Evolutionary conservation across 2,888 invertebrate species (phyloP), one percentile per base, ranked within the genome.

Genomic region (Nysson spinosus): DNA sequence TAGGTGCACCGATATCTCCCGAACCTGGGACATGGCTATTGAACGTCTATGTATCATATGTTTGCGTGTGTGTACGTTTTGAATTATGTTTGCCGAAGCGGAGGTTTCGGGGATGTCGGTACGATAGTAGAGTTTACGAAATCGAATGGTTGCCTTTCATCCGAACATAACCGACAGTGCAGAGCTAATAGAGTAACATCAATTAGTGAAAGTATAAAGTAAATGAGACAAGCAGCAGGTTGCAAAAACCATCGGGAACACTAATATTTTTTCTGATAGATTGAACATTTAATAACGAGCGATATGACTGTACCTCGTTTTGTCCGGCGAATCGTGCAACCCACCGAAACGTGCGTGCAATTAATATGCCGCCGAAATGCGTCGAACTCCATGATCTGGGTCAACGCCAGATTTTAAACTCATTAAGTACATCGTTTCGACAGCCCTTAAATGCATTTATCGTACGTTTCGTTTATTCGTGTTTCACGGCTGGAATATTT

Each of bases 71-170:
- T 47, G 57, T 47, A 35, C 11, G 24, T 32, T 26, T 55, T 65
- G 67, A 67, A 60, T 67, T 67, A 67, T 67, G 67, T 60, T 19
- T 24, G 44, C 30, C 34, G n/a, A 19, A 6, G 37, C 66, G 60
- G 55, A 60, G 54, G 51, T 55, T 28, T 35, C 11, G 44, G n/a
- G n/a, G n/a, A n/a, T n/a, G 17, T 44, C 32, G 24, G 51, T 26
- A 26, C 60, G 67, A 67, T 67, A 67, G 34, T 46, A 50, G 56
- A 6, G 7, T n/a, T n/a, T 50, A 28, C 49, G 32, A 40, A 63
- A 62, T 46, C 58, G 58, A 69, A 58, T 55, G 72, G 69, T 62
- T 57, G 55, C 57, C 65, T 55, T 72, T 72, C 72, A 65, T 72
- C 61, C 40, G 42, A 51, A 16, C 9, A n/a, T 28, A 32, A 20